These are phyloP conservation scores for Stomatorhinus walkeri DNA, from an alignment of 2,797 vertebrate genomes.

Conservation along the genomic window DNA sequence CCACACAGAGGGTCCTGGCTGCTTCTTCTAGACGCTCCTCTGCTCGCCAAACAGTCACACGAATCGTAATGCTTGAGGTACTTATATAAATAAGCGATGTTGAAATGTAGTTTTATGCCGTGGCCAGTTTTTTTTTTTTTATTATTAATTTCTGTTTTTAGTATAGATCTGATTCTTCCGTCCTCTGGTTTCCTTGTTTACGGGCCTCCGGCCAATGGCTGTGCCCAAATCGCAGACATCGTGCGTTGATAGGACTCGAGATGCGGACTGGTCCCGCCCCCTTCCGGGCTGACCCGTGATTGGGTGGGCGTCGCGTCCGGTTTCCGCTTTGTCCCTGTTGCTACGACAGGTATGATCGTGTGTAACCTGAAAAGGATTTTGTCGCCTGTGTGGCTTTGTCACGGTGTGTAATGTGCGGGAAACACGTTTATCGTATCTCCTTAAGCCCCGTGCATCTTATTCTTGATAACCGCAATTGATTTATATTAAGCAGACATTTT, in stretches of 20 bases:
- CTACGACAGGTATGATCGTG: neutral
- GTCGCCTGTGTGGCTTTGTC: neutral
- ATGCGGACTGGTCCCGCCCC: neutral
- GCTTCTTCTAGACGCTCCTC: neutral
- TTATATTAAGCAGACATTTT: neutral
- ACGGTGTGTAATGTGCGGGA: neutral
- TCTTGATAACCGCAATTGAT: neutral
- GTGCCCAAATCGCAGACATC: conserved; percentile 19
- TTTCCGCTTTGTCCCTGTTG: neutral
- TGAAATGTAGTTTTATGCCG: neutral
- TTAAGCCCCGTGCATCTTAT: neutral
- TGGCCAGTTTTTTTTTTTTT: neutral
- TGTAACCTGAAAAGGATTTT: neutral
- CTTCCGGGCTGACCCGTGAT: neutral
- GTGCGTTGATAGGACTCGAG: conserved; percentile 18
- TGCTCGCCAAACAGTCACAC: neutral
- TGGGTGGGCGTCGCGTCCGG: neutral
- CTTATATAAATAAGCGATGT: neutral
- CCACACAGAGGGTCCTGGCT: neutral
- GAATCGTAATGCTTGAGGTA: neutral
- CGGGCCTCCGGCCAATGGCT: conserved; percentile 1
- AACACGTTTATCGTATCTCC: neutral
- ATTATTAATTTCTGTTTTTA: neutral
- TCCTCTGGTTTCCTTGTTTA: conserved; percentile 28
- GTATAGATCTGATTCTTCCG: neutral